Evolutionary conservation across 2,113 vertebrate species (phyloP).

Genomic region (Eurystomus gularis): DNA sequence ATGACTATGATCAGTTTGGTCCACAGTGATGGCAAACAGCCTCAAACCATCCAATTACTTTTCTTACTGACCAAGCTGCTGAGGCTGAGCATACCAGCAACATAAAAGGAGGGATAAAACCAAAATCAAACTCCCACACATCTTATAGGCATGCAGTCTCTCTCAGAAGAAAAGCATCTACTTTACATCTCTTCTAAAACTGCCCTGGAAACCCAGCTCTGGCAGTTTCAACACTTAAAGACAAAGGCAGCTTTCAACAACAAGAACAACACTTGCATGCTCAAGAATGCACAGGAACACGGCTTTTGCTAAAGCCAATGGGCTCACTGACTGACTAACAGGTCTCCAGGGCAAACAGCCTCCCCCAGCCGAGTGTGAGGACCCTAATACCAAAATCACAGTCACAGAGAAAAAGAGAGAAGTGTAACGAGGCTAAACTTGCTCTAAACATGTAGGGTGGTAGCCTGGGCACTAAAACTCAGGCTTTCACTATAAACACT

Average conservation of each 20-base stretch:
- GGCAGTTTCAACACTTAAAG: background rate
- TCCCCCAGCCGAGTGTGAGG: background rate
- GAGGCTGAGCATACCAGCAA: background rate
- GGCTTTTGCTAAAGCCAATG: background rate
- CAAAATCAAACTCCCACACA: background rate
- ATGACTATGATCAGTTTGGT: background rate
- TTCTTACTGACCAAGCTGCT: background rate
- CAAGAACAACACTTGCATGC: background rate
- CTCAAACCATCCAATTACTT: background rate
- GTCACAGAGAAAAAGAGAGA: background rate
- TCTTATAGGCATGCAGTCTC: background rate
- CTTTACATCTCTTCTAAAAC: background rate
- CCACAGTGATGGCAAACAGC: background rate
- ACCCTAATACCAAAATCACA: background rate
- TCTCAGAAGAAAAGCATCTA: background rate
- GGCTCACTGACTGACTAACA: rapidly evolving
- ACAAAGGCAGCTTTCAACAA: background rate
- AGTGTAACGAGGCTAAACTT: background rate
- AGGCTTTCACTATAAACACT: background rate
- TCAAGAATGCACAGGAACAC: background rate
- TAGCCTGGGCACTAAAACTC: background rate
- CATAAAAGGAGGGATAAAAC: background rate
- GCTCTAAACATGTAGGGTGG: background rate
- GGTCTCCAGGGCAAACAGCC: background rate
- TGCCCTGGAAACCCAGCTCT: background rate